Percentiles rank a stretch among this genome's conserved stretches.
Conservation (phyloP, 2,113 vertebrate species). For the Ictalurus furcatus region DNA sequence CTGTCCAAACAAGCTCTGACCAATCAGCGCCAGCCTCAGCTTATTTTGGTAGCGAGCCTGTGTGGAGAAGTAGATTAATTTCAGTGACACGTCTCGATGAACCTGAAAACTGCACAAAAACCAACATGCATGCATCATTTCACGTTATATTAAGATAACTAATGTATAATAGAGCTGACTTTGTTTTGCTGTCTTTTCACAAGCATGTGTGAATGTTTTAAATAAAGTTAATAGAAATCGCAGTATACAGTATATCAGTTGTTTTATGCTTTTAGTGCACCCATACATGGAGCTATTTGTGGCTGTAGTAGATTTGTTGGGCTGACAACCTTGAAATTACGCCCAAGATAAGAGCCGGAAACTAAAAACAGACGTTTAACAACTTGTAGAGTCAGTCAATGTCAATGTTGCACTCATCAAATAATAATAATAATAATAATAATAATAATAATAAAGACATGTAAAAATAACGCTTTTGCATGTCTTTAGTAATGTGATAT, state of each 20-base stretch:
- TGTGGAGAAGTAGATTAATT: conserved; percentile 16
- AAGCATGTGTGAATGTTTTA: background rate
- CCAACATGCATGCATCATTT: background rate
- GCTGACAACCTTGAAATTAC: background rate
- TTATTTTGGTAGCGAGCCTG: conserved; percentile 87
- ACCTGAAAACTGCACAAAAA: background rate
- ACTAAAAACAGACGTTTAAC: background rate
- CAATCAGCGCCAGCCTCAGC: conserved; percentile 91
- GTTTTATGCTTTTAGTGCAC: background rate
- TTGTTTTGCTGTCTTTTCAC: background rate
- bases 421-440: background rate
- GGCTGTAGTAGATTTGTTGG: background rate
- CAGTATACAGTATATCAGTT: background rate
- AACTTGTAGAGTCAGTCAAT: background rate
- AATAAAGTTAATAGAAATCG: background rate
- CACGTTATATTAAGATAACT: background rate
- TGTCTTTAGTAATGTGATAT: background rate
- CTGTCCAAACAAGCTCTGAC: conserved; percentile 96
- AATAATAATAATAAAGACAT: background rate
- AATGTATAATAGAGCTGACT: background rate
- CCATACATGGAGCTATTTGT: background rate
- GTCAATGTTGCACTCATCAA: background rate
- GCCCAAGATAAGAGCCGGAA: conserved; percentile 12
- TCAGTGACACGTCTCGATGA: background rate
- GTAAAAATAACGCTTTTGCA: background rate